phyloP scores from a whole-genome alignment of 2,797 vertebrate genomes.

The Acomys russatus region DNA sequence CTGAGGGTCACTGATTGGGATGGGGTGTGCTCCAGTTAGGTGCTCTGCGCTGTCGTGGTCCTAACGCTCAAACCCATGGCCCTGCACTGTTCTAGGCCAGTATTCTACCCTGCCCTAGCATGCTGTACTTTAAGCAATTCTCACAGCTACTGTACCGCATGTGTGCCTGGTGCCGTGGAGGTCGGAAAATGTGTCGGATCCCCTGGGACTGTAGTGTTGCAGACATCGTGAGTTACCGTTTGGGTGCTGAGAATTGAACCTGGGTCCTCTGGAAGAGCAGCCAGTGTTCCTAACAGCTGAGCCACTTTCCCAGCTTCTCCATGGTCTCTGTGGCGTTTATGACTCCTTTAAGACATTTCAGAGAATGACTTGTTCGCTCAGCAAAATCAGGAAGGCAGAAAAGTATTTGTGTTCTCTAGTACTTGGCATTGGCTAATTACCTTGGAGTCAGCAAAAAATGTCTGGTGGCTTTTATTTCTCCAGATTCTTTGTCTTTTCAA shows the following conservation, averaged over 20 bases:
- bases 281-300: neutral
- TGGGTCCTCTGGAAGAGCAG: neutral
- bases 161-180: neutral
- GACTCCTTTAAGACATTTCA: slow-evolving; percentile 47
- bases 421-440: slow-evolving; percentile 57
- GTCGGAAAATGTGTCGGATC: neutral
- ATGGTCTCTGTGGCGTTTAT: neutral
- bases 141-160: slow-evolving; percentile 10
- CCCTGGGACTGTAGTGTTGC: neutral
- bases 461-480: slow-evolving; percentile 36
- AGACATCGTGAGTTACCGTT: neutral
- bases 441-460: slow-evolving; percentile 41
- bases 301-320: neutral
- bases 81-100: neutral
- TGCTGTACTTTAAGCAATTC: slow-evolving; percentile 9
- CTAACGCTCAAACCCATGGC: neutral
- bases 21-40: slow-evolving; percentile 58
- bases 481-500: slow-evolving; percentile 56
- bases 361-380: slow-evolving; percentile 65
- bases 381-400: slow-evolving; percentile 56
- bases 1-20: neutral
- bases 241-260: neutral
- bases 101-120: neutral
- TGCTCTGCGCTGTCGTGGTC: neutral
- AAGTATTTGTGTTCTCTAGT: slow-evolving; percentile 16